Conservation (phyloP, 2,113 vertebrate species). For the Phaethon lepturus region DNA sequence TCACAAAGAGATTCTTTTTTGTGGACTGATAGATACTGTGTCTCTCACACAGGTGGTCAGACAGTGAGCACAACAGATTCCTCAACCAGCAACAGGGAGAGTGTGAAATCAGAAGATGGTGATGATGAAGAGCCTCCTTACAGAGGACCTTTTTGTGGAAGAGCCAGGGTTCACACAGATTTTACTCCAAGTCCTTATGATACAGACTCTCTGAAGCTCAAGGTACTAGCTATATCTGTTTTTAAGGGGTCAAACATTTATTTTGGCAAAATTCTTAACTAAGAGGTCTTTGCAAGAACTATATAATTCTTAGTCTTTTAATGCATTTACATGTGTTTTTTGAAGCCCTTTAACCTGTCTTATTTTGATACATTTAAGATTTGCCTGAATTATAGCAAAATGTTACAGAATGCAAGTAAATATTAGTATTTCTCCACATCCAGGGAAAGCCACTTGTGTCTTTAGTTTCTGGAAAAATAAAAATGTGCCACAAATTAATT, state of each 20-base stretch:
- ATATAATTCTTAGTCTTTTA: neutral
- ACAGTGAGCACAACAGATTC: conserved; percentile 98
- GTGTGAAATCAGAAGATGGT: conserved; percentile 96
- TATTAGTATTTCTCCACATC: neutral
- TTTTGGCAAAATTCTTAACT: neutral
- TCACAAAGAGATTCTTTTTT: neutral
- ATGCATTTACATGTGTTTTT: neutral
- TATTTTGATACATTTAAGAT: neutral
- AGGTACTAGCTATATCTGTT: conserved; percentile 76
- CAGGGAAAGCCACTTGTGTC: neutral
- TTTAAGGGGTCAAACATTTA: neutral
- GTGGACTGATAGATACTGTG: neutral
- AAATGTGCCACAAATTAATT: neutral
- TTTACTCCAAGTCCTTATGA: conserved; percentile 99
- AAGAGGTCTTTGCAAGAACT: neutral
- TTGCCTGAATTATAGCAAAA: neutral
- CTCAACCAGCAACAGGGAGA: conserved; percentile 96
- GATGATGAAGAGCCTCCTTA: conserved; percentile 96
- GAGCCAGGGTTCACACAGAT: conserved; percentile 94
- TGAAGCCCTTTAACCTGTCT: neutral
- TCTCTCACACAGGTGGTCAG: conserved; percentile 85
- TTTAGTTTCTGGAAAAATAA: neutral
- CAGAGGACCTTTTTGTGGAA: conserved; percentile 95
- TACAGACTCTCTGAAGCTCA: conserved; percentile 95
- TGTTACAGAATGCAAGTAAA: neutral